These are phyloP conservation scores for Hartigia nigra DNA, from an alignment of 2,888 invertebrate genomes.

Conservation along the genomic window DNA sequence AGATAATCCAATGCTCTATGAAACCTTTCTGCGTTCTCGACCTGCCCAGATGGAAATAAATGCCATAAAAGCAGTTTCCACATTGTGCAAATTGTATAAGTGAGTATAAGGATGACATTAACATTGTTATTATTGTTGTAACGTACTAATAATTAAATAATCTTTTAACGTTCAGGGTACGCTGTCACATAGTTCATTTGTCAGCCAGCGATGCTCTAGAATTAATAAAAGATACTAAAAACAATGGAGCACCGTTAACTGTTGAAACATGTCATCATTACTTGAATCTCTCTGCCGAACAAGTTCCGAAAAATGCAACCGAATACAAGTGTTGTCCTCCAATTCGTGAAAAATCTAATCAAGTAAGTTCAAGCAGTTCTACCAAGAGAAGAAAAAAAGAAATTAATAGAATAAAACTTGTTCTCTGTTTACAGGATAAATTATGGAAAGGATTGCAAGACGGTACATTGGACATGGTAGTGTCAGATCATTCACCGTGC, in stretches of 20 bases:
- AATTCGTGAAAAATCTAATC: slow-evolving; percentile 73
- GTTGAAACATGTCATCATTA: slow-evolving; percentile 83
- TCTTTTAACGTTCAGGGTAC: slow-evolving; percentile 64
- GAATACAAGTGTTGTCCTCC: slow-evolving; percentile 82
- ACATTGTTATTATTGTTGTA: not conserved
- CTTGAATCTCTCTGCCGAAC: slow-evolving; percentile 73
- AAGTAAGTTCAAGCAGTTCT: slow-evolving; percentile 59
- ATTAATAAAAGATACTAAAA: slow-evolving; percentile 69
- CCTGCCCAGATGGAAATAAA: slow-evolving; percentile 76
- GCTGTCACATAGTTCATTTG: slow-evolving; percentile 77
- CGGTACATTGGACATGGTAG: slow-evolving; percentile 70
- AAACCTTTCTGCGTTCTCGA: slow-evolving; percentile 73
- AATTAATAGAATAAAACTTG: not conserved
- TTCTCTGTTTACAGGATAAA: slow-evolving; percentile 64
- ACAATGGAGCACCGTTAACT: slow-evolving; percentile 71
- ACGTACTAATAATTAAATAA: not conserved
- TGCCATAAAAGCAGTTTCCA: slow-evolving; percentile 72
- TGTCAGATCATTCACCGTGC: slow-evolving; percentile 56
- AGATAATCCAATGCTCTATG: slow-evolving; percentile 71
- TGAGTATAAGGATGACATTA: slow-evolving; percentile 47
- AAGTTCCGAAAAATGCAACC: slow-evolving; percentile 73
- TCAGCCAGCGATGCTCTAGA: slow-evolving; percentile 73
- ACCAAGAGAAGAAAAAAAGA: not conserved
- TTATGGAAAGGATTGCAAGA: slow-evolving; percentile 74
- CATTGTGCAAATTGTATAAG: slow-evolving; percentile 71